phyloP scores from a whole-genome alignment of 2,113 vertebrate genomes.

The Centrocercus urophasianus region DNA sequence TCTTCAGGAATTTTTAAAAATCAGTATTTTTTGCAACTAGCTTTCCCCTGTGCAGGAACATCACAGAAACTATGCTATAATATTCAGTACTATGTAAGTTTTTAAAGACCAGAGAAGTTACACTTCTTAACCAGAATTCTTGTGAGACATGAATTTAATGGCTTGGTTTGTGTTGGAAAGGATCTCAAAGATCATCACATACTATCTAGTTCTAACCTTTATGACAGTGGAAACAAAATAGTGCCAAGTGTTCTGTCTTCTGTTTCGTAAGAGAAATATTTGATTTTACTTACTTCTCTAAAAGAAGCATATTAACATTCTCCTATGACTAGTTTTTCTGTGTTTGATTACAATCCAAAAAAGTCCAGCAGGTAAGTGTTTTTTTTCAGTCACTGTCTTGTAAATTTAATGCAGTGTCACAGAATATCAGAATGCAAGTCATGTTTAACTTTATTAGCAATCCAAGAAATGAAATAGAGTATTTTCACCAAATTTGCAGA shows the following conservation, averaged over 20 bases:
- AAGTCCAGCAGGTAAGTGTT: not conserved
- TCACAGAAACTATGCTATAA: not conserved
- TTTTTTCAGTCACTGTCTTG: not conserved
- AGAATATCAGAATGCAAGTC: not conserved
- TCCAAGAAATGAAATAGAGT: not conserved
- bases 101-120: not conserved
- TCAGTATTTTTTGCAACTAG: not conserved
- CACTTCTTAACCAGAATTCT: not conserved
- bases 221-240: not conserved
- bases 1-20: not conserved
- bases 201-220: no score
- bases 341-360: not conserved
- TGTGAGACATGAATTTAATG: not conserved
- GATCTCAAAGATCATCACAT: no score
- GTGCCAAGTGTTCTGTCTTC: not conserved
- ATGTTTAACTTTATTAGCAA: not conserved
- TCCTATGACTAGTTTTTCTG: not conserved
- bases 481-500: not conserved
- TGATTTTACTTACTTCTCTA: not conserved
- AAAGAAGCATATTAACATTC: not conserved
- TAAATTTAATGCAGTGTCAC: not conserved
- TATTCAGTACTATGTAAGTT: not conserved
- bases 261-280: not conserved
- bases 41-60: not conserved
- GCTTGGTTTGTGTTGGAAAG: no score